Percentiles rank a stretch among this genome's conserved stretches.
phyloP scores from a whole-genome alignment of 2,797 vertebrate genomes.

The Coregonus suidteri region DNA sequence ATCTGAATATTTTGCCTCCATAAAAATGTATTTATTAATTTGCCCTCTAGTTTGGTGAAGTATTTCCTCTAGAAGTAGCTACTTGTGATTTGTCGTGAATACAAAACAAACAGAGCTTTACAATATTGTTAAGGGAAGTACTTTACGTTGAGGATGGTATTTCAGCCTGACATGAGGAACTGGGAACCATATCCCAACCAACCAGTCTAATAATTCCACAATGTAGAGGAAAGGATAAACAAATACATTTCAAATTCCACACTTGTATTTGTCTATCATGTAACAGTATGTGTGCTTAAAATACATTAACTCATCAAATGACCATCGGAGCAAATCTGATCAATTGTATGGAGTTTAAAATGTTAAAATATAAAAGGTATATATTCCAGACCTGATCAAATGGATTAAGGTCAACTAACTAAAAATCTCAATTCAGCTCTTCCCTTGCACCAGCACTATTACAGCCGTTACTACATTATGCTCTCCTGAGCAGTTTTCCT shows the following conservation, averaged over 20 bases:
- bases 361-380: background rate
- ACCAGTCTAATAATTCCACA: too few species aligned
- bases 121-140: too few species aligned
- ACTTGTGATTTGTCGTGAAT: background rate
- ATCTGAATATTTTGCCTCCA: background rate
- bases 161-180: background rate
- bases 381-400: background rate
- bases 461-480: background rate
- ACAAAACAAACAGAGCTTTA: background rate
- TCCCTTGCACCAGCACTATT: background rate
- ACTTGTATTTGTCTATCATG: too few species aligned
- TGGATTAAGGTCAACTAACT: background rate
- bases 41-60: too few species aligned
- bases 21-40: background rate
- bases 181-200: too few species aligned
- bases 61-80: background rate
- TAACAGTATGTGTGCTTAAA: background rate
- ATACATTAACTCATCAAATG: background rate
- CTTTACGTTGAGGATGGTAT: background rate
- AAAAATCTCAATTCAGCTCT: background rate
- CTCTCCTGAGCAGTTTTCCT: background rate
- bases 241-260: too few species aligned
- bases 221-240: too few species aligned
- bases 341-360: background rate
- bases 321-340: background rate